These are phyloP conservation scores for Aspidoscelis tigris DNA, from an alignment of 2,113 vertebrate genomes.

Conservation along the genomic window DNA sequence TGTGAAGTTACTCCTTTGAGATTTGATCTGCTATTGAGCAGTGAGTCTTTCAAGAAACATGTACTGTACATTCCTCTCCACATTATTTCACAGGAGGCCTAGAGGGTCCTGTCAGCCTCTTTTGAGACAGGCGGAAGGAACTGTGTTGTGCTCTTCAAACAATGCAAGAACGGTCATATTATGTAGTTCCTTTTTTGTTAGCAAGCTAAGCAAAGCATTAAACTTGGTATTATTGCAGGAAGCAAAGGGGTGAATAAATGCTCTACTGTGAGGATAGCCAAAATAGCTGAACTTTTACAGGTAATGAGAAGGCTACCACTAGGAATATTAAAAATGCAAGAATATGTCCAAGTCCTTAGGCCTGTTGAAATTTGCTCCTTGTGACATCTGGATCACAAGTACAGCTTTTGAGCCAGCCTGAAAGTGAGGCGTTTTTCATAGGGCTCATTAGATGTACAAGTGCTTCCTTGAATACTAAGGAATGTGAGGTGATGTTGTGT, in stretches of 20 bases:
- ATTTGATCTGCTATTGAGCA: background rate
- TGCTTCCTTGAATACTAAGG: background rate
- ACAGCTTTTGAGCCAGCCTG: background rate
- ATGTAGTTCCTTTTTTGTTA: slow-evolving; percentile 8
- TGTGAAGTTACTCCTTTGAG: slow-evolving; percentile 23
- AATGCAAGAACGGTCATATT: background rate
- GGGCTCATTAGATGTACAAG: background rate
- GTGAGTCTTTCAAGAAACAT: slow-evolving; percentile 11
- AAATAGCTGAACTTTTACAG: background rate
- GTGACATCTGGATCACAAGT: too few species aligned
- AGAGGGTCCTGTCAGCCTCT: background rate
- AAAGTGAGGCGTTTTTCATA: background rate
- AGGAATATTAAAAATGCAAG: background rate
- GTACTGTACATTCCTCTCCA: background rate
- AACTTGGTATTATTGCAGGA: background rate
- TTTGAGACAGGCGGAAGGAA: slow-evolving; percentile 12
- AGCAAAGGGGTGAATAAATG: background rate
- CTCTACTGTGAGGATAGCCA: background rate
- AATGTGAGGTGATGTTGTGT: background rate
- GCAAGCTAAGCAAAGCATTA: background rate
- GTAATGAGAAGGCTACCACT: background rate
- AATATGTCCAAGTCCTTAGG: too few species aligned
- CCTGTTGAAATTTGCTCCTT: too few species aligned
- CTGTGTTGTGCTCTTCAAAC: background rate
- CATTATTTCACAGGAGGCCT: slow-evolving; percentile 2